Evolutionary conservation across 2,113 vertebrate genomes (phyloP).

Genomic region (Capreolus pygargus): DNA sequence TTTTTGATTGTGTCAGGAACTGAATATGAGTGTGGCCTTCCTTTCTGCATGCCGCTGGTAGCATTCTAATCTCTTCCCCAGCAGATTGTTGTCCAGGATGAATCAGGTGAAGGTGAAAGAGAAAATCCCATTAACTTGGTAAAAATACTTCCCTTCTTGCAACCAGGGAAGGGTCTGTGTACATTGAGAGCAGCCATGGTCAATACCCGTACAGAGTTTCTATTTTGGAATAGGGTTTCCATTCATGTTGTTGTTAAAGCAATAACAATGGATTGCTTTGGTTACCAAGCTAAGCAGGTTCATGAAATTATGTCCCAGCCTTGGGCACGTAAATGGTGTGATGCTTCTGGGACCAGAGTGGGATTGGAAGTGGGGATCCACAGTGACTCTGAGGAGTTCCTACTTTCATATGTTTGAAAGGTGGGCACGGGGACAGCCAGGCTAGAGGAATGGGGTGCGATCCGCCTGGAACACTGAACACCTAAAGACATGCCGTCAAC

Average conservation of each 20-base stretch:
- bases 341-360: background rate
- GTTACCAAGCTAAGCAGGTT: background rate
- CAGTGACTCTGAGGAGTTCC: background rate
- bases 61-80: background rate
- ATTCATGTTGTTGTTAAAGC: fast-evolving
- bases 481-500: fast-evolving
- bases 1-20: background rate
- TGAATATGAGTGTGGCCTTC: background rate
- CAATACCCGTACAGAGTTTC: no score
- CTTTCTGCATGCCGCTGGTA: background rate
- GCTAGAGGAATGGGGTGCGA: background rate
- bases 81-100: background rate
- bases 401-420: background rate
- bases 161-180: background rate
- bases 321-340: no score
- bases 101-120: background rate
- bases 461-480: background rate
- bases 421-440: fast-evolving
- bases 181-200: background rate
- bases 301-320: background rate
- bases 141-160: background rate
- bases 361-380: background rate
- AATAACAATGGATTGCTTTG: background rate
- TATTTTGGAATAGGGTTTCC: background rate
- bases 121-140: background rate